Base-by-base conservation (phyloP, 2,888 invertebrate species). In the Piscicola geometra region DNA sequence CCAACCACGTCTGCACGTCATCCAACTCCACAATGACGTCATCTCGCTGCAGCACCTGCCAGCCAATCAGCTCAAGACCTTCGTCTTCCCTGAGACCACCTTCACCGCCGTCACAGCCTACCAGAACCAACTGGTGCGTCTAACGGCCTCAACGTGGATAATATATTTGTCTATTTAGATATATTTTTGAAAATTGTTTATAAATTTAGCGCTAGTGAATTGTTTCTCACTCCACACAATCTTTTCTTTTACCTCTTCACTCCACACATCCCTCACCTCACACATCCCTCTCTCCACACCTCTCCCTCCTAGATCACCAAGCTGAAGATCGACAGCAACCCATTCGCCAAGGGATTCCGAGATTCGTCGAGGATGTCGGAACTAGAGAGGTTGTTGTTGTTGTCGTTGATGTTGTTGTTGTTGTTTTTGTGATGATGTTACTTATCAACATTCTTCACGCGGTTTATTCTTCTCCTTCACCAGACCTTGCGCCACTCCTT, bases 71-170 rank as follows among this genome's bases (percentile, higher is more conserved):
- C 75, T 78, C 75, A 94, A 93, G 88, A 78, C 76, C 12, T 98
- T 92, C 87, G 91, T 96, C 82, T 99, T 96, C 87, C 94, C 96
- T 21, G 97, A 99, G 88, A 94, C 95, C 76, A 93, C 96, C 80
- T 99, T 99, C 89, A 99, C 97, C 76, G 98, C 97, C 77, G 98
- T 99, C 81, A 99, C 98, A 77, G 98, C 98, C 79, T 99, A 99
- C 88, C 98, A 99, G 88, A 99, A 99, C 88, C 98, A 99, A 88
- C 89, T 93, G 89, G 92, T 92, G 85, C 89, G 78, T 78, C n/a
- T n/a, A n/a, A n/a, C n/a, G n/a, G n/a, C n/a, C n/a, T n/a, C n/a
- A n/a, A n/a, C n/a, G n/a, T n/a, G n/a, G n/a, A n/a, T n/a, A n/a
- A n/a, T n/a, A n/a, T n/a, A n/a, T n/a, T n/a, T n/a, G n/a, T n/a